Evolutionary conservation across 2,797 vertebrate species (phyloP).

Genomic region (Alfaro cultratus): DNA sequence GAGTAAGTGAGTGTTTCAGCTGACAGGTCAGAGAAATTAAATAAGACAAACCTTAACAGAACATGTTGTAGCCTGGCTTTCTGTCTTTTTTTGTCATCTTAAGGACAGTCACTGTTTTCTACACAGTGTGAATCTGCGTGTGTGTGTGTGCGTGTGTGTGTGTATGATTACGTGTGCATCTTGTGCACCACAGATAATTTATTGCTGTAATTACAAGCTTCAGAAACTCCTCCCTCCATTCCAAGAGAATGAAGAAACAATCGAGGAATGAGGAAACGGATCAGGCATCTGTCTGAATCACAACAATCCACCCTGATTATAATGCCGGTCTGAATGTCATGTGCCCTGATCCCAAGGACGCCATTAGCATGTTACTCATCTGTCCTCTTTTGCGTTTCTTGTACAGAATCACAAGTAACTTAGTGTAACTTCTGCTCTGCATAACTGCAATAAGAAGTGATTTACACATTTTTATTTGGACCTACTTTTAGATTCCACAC

Average conservation of each 20-base stretch:
- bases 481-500: constrained; percentile 6
- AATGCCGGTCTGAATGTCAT: constrained; percentile 21
- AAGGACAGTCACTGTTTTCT: constrained; percentile 18
- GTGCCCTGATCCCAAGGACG: constrained; percentile 25
- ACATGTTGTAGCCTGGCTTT: constrained; percentile 5
- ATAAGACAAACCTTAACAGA: constrained; percentile 35
- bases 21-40: constrained; percentile 40
- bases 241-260: constrained; percentile 55
- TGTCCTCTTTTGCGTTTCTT: constrained; percentile 10
- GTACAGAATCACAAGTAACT: constrained; percentile 14
- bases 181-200: constrained; percentile 54
- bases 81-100: not conserved
- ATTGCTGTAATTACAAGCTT: constrained; percentile 72
- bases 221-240: constrained; percentile 56
- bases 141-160: constrained; percentile 8
- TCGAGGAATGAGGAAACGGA: not conserved
- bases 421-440: constrained; percentile 35
- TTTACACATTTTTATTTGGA: constrained; percentile 13
- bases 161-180: constrained; percentile 11
- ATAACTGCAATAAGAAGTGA: constrained; percentile 23
- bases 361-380: constrained; percentile 8
- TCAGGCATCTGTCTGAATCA: constrained; percentile 18
- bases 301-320: constrained; percentile 31
- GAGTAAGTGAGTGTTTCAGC: constrained; percentile 1
- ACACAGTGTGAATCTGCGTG: not conserved